These are phyloP conservation scores for Acanthopagrus latus DNA, from an alignment of 2,797 vertebrate species.

Conservation along the genomic window DNA sequence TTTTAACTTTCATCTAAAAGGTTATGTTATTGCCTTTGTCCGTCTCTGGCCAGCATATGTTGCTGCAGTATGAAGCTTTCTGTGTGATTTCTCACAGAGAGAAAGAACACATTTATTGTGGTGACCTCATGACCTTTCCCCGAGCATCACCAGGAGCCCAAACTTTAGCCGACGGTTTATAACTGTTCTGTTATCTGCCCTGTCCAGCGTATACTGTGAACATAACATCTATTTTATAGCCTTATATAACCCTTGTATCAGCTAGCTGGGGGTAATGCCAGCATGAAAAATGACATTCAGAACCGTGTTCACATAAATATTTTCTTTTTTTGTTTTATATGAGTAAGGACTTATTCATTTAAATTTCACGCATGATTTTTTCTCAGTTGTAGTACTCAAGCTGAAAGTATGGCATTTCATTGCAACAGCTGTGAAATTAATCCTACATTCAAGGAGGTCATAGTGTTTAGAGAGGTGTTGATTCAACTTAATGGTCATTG, in stretches of 20 bases:
- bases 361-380: constrained; percentile 8
- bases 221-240: constrained; percentile 35
- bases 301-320: not conserved
- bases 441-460: not conserved
- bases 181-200: constrained; percentile 3
- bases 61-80: constrained; percentile 32
- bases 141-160: constrained; percentile 24
- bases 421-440: not conserved
- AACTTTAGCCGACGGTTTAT: constrained; percentile 26
- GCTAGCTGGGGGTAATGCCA: not conserved
- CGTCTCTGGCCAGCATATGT: constrained; percentile 26
- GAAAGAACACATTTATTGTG: constrained; percentile 30
- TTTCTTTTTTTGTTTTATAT: not conserved
- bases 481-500: constrained; percentile 3
- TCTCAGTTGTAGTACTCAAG: not conserved
- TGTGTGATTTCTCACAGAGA: constrained; percentile 27
- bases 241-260: constrained; percentile 31
- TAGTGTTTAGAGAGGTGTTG: not conserved
- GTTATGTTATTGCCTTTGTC: constrained; percentile 23
- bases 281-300: not conserved
- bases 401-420: constrained; percentile 1
- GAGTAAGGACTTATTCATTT: constrained; percentile 10
- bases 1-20: constrained; percentile 27
- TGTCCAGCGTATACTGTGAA: constrained; percentile 24
- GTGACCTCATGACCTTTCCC: constrained; percentile 29